Percentiles rank a stretch among this genome's conserved stretches.
Evolutionary conservation across 1,140 invertebrate genomes (phyloP).

Genomic region (Melipona quadrifasciata): DNA sequence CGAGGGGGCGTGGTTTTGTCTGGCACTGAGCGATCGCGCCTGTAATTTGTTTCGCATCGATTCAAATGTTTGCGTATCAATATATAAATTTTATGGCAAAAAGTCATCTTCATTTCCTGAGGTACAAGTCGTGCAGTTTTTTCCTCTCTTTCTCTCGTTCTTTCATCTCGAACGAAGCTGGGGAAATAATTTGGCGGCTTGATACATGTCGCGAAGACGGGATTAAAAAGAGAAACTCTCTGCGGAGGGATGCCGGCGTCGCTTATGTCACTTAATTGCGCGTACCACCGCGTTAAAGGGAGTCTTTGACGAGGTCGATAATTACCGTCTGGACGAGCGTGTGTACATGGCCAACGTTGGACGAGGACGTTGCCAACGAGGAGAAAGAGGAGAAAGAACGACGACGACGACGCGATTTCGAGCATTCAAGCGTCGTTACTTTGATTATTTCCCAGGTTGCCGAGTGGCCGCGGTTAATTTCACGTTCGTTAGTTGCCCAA

Average conservation of each 20-base stretch:
- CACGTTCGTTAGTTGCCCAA: slow-evolving; percentile 48
- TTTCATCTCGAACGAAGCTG: too few relatives aligned
- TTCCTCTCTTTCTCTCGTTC: too few relatives aligned
- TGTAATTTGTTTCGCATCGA: too few relatives aligned
- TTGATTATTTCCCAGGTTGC: slow-evolving; percentile 47
- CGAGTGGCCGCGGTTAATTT: slow-evolving; percentile 38
- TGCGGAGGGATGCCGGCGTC: neutral
- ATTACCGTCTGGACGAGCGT: slow-evolving; percentile 35
- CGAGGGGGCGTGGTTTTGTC: too few relatives aligned
- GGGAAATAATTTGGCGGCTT: slow-evolving; percentile 21
- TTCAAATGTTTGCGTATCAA: too few relatives aligned
- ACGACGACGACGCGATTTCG: slow-evolving; percentile 30
- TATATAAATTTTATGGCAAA: too few relatives aligned
- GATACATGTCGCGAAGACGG: neutral
- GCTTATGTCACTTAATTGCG: slow-evolving; percentile 48
- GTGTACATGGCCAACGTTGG: neutral
- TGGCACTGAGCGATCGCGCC: too few relatives aligned
- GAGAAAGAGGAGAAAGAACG: neutral
- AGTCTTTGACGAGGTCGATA: slow-evolving; percentile 54
- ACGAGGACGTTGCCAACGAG: neutral
- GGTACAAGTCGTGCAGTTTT: too few relatives aligned
- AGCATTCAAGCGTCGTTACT: slow-evolving; percentile 46
- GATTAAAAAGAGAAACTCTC: slow-evolving; percentile 34
- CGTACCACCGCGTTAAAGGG: slow-evolving; percentile 40
- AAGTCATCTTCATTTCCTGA: too few relatives aligned